Base-by-base conservation (phyloP, 2,797 vertebrate species). In the Myotis vivesi region DNA sequence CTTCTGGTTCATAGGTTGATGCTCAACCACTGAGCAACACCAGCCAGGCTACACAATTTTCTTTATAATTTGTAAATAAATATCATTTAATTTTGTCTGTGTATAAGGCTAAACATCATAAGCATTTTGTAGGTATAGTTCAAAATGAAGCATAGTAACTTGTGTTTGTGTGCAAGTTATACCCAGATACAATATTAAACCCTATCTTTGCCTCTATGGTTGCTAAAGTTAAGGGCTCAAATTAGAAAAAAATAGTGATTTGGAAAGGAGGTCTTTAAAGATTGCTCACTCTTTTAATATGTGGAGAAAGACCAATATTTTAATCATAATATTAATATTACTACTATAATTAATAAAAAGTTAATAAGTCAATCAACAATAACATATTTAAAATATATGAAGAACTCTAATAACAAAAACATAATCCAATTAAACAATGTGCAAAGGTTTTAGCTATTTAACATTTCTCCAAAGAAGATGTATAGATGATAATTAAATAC, bases 341-440 rank as follows among this genome's bases (percentile, higher is more conserved):
- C 0, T 81, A 84, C 92, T 89, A 73, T 95, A 59, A 92, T 93
- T 96, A 95, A 94, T 95, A 93, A 95, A 91, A 92, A 91, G 36
- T 57, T 91, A 86, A 92, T 57, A 89, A 94, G 89, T 86, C 87
- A 96, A 87, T 79, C 62, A 91, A 82, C 23, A 1, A 87, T 66
- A 82, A 8, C 82, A 69, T 91, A 91, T 92, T 93, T 90, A 49
- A 49, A 49, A 49, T 59, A 13, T 28, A 59, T 59, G 44, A 46
- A 46, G 44, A 46, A 12, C 44, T 46, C 11, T 11, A 46, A 46
- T 46, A 46, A 46, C 44, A 46, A 46, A 46, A 46, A 46, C 44
- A 46, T 46, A 46, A 46, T 46, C 44, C 44, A 46, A 46, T 46
- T 46, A 46, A 46, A 46, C 44, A 46, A 46, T 46, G 46, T 46